Conservation (phyloP, 2,113 vertebrate species). For the Rhea americana region DNA sequence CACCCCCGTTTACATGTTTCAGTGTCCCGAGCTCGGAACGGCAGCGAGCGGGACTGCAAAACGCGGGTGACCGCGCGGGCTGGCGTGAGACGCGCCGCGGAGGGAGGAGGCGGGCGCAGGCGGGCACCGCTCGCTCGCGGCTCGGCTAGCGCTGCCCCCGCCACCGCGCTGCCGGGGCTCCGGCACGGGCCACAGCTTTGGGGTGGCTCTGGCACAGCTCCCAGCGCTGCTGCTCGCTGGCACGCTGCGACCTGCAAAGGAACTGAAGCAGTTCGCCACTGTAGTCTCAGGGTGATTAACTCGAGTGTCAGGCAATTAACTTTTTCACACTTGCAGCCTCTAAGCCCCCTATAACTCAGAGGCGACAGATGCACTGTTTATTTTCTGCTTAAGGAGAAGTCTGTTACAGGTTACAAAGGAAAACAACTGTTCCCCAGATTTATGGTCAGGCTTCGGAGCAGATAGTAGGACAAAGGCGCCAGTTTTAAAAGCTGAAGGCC, state of each 20-base stretch:
- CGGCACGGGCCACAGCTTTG: background rate
- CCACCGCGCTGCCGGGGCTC: background rate
- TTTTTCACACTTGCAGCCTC: constrained; percentile 47
- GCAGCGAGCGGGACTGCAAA: background rate
- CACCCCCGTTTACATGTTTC: fast-evolving
- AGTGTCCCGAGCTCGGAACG: background rate
- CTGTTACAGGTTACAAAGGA: background rate
- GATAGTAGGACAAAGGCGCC: background rate
- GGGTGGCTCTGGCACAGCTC: background rate
- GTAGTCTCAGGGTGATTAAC: constrained; percentile 6
- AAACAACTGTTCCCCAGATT: background rate
- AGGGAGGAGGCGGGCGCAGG: background rate
- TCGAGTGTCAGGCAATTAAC: constrained; percentile 42
- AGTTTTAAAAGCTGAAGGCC: background rate
- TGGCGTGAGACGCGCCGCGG: fast-evolving
- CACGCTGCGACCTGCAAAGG: background rate
- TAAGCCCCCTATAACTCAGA: background rate
- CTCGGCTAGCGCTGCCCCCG: background rate
- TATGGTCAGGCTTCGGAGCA: background rate
- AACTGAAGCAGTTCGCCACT: background rate
- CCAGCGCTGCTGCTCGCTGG: background rate
- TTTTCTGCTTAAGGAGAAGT: background rate
- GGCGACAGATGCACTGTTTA: constrained; percentile 29
- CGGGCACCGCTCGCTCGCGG: no score
- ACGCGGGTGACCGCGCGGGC: fast-evolving